Percentiles rank a stretch among this genome's conserved stretches.
Conservation (phyloP, 2,797 vertebrate species). For the Megalops cyprinoides region DNA sequence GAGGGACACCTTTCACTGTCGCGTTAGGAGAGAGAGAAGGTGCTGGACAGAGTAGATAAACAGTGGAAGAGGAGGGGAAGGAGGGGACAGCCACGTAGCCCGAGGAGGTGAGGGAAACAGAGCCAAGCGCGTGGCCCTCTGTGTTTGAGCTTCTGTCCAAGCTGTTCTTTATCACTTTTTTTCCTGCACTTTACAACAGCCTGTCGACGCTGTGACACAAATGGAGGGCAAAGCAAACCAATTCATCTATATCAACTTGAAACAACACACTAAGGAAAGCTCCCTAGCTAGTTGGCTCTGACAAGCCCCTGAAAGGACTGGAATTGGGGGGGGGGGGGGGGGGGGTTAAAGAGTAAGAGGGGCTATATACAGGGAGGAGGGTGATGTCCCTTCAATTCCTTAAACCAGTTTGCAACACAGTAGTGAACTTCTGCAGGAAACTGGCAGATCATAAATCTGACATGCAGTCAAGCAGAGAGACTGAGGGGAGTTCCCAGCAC, state of each 20-base stretch:
- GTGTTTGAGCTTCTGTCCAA: neutral
- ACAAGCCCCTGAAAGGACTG: conserved; percentile 33
- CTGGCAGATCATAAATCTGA: conserved; percentile 66
- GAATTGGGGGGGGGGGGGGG: conserved; percentile 38
- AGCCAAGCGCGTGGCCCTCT: neutral
- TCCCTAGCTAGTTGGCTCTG: conserved; percentile 42
- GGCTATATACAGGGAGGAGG: neutral
- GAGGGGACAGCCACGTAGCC: too few relatives aligned
- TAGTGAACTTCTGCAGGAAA: conserved; percentile 53
- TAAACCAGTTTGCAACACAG: conserved; percentile 63
- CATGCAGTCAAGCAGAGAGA: conserved; percentile 61
- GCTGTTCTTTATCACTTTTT: neutral
- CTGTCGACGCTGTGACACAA: conserved; percentile 7
- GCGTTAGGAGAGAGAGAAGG: conserved; percentile 45
- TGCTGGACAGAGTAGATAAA: neutral
- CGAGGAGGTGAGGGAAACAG: neutral
- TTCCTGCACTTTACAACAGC: neutral
- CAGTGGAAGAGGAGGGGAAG: neutral
- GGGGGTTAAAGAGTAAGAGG: conserved; percentile 23
- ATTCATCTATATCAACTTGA: conserved; percentile 12
- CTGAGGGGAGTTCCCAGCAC: neutral
- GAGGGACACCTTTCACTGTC: conserved; percentile 60
- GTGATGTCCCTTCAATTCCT: conserved; percentile 39
- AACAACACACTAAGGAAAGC: conserved; percentile 31
- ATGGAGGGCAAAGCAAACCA: neutral